These are phyloP conservation scores for Brachionus calyciflorus DNA, from an alignment of 1,140 invertebrate species.

Conservation along the genomic window DNA sequence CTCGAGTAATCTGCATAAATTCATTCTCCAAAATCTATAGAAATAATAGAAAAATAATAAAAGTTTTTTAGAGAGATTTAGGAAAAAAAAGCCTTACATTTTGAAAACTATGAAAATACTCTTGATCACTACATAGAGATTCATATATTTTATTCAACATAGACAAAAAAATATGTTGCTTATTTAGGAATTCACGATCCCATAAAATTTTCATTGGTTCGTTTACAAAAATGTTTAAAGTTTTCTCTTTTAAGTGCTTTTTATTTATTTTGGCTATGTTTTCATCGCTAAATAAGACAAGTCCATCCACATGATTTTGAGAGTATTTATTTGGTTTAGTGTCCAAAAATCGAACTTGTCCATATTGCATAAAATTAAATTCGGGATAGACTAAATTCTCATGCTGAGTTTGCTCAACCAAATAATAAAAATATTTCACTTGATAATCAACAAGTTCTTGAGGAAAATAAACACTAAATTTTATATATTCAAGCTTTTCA, in stretches of 20 bases:
- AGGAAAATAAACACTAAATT: neutral
- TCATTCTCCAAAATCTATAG: neutral
- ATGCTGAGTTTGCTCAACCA: neutral
- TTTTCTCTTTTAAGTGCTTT: slow-evolving; percentile 12
- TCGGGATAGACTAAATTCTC: neutral
- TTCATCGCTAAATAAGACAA: neutral
- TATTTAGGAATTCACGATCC: neutral
- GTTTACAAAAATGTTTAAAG: neutral
- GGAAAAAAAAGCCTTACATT: neutral
- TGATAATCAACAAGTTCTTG: neutral
- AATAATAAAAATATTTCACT: slow-evolving; percentile 1
- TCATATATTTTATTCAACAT: neutral
- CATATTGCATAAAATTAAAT: neutral
- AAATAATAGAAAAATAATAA: neutral
- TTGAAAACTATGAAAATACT: neutral
- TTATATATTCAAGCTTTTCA: too few species aligned
- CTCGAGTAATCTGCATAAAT: neutral
- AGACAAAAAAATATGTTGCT: neutral
- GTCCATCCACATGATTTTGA: neutral
- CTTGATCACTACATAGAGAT: neutral
- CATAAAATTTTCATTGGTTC: neutral
- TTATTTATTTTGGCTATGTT: neutral
- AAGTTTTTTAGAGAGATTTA: neutral
- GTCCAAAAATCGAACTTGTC: neutral
- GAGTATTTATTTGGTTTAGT: neutral